Evolutionary conservation across 2,113 vertebrate genomes (phyloP).

Genomic region (Lota lota): DNA sequence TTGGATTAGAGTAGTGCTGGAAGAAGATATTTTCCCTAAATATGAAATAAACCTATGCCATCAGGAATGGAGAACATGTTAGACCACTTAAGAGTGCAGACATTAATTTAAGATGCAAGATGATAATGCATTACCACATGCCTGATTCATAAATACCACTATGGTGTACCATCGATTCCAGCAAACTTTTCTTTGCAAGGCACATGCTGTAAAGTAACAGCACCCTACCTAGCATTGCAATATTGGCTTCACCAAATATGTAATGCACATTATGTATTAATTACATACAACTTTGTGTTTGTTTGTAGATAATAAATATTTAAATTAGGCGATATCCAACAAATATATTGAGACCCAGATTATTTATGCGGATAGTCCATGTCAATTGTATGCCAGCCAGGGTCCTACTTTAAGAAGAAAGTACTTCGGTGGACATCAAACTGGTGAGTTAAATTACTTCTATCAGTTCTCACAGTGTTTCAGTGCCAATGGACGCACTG

Average conservation of each 20-base stretch:
- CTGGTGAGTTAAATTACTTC: slow-evolving; percentile 48
- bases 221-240: slow-evolving; percentile 36
- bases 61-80: slow-evolving; percentile 31
- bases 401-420: not conserved
- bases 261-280: slow-evolving; percentile 36
- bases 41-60: slow-evolving; percentile 65
- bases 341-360: slow-evolving; percentile 44
- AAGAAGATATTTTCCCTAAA: no score
- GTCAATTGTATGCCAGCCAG: slow-evolving; percentile 30
- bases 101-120: slow-evolving; percentile 21
- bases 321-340: slow-evolving; percentile 34
- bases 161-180: slow-evolving; percentile 35
- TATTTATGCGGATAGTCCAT: slow-evolving; percentile 22
- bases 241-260: slow-evolving; percentile 34
- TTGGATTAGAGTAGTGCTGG: slow-evolving; percentile 29
- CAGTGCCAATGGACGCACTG: slow-evolving; percentile 38
- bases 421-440: slow-evolving; percentile 35
- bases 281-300: slow-evolving; percentile 24
- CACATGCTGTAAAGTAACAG: slow-evolving; percentile 62
- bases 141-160: slow-evolving; percentile 34
- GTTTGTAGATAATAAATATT: slow-evolving; percentile 28
- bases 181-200: slow-evolving; percentile 51
- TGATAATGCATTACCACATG: slow-evolving; percentile 5
- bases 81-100: slow-evolving; percentile 24
- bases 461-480: slow-evolving; percentile 70